Evolutionary conservation across 1,140 invertebrate genomes (phyloP).

Genomic region (Procambarus clarkii): DNA sequence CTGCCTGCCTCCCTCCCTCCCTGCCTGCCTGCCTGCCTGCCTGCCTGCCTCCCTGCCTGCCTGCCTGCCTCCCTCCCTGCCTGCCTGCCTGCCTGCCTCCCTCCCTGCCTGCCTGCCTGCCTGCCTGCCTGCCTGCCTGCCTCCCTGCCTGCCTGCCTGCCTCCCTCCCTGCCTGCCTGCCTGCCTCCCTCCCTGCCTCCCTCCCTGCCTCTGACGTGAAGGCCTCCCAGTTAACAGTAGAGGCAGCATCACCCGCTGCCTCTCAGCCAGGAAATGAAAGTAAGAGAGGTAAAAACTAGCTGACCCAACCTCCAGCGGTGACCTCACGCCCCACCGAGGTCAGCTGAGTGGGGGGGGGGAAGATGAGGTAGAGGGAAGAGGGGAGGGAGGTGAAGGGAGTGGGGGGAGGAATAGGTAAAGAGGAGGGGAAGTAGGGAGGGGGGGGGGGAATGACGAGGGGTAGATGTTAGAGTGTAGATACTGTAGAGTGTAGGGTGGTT

Average conservation of each 20-base stretch:
- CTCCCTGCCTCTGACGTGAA: not conserved
- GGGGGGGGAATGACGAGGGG: no score
- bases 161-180: not conserved
- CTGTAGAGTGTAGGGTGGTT: no score
- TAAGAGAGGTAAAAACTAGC: slow-evolving; percentile 7
- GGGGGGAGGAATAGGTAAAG: no score
- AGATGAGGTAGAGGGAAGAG: no score
- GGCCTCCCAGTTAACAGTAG: not conserved
- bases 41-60: not conserved
- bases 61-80: not conserved
- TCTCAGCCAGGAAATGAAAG: slow-evolving; percentile 23
- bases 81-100: no score
- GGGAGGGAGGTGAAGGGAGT: no score
- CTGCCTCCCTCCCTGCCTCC: not conserved
- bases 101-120: not conserved
- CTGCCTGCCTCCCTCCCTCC: no score
- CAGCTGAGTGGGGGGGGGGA: no score
- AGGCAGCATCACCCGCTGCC: not conserved
- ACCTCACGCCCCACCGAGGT: not conserved
- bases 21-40: not conserved
- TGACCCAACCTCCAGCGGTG: not conserved
- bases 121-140: not conserved
- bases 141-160: not conserved
- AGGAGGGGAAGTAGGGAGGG: no score
- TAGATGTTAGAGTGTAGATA: no score